Percentiles rank a stretch among this genome's conserved stretches.
Evolutionary conservation across 2,888 invertebrate species (phyloP).

Genomic region (Toxonevra muliebris): DNA sequence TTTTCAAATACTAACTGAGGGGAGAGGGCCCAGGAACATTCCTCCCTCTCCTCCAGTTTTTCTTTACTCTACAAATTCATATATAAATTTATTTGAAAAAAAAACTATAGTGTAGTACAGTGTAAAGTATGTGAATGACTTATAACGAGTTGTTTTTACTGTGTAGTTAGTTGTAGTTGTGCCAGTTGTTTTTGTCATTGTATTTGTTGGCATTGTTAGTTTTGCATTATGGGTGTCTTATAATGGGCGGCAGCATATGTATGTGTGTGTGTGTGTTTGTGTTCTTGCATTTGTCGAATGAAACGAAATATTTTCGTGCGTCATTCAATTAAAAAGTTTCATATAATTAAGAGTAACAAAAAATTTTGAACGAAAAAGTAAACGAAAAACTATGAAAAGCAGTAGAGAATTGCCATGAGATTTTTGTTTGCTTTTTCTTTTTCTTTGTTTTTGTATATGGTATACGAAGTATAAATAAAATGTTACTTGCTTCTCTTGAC

Average conservation of each 20-base stretch:
- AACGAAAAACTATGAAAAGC: background rate
- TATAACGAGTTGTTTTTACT: slow-evolving; percentile 7
- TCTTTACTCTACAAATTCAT: background rate
- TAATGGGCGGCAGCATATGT: background rate
- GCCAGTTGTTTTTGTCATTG: background rate
- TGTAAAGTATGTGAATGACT: slow-evolving; percentile 20
- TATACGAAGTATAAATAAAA: too few relatives aligned
- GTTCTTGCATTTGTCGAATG: background rate
- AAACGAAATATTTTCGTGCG: background rate
- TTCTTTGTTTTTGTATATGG: background rate
- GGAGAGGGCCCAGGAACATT: too few relatives aligned
- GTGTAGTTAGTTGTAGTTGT: background rate
- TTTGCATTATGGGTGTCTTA: background rate
- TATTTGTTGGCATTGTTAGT: background rate
- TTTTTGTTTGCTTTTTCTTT: background rate
- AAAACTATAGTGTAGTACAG: background rate
- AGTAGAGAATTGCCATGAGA: background rate
- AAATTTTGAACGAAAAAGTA: background rate
- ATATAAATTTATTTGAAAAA: slow-evolving; percentile 14
- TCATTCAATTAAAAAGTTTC: slow-evolving; percentile 28
- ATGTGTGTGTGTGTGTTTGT: background rate
- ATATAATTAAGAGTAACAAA: slow-evolving; percentile 19
- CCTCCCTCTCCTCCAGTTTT: too few relatives aligned
- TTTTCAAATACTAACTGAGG: too few relatives aligned
- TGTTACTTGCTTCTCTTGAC: background rate